Conservation (phyloP, 2,888 invertebrate genomes). For the Apoda limacodes region DNA sequence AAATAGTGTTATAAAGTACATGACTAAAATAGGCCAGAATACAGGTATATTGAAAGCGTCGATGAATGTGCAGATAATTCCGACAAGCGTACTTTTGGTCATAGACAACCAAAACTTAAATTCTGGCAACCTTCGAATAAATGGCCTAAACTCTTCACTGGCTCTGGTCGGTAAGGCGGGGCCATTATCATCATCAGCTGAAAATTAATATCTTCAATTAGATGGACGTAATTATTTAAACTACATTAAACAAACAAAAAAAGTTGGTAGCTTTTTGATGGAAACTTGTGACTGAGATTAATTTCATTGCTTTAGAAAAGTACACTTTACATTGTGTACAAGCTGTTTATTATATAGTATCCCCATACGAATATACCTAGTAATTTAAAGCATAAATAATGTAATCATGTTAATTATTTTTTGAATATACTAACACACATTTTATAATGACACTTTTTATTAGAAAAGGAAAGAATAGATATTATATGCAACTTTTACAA, state of each 20-base stretch:
- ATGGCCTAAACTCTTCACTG: constrained; percentile 98
- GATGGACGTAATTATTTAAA: too few relatives aligned
- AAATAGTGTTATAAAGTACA: constrained; percentile 99
- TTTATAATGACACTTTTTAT: background rate
- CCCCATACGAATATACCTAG: too few relatives aligned
- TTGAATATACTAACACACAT: background rate
- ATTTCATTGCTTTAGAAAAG: too few relatives aligned
- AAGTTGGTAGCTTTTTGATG: too few relatives aligned
- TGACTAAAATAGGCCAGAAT: constrained; percentile 99
- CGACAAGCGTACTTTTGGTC: constrained; percentile 92
- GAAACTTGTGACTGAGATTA: too few relatives aligned
- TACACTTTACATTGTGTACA: too few relatives aligned
- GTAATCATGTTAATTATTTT: too few relatives aligned
- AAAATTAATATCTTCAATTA: too few relatives aligned
- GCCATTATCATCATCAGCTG: constrained; percentile 79
- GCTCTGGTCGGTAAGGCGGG: constrained; percentile 95
- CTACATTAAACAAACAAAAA: too few relatives aligned
- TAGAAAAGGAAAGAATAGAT: background rate
- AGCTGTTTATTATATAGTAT: too few relatives aligned
- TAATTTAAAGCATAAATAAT: too few relatives aligned
- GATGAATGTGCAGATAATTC: constrained; percentile 93
- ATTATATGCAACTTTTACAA: too few relatives aligned
- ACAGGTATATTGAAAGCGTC: constrained; percentile 99
- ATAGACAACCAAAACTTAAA: constrained; percentile 99
- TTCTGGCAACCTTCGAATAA: constrained; percentile 96